These are phyloP conservation scores for Sclerurus mexicanus DNA, from an alignment of 2,113 vertebrate genomes.

Conservation along the genomic window DNA sequence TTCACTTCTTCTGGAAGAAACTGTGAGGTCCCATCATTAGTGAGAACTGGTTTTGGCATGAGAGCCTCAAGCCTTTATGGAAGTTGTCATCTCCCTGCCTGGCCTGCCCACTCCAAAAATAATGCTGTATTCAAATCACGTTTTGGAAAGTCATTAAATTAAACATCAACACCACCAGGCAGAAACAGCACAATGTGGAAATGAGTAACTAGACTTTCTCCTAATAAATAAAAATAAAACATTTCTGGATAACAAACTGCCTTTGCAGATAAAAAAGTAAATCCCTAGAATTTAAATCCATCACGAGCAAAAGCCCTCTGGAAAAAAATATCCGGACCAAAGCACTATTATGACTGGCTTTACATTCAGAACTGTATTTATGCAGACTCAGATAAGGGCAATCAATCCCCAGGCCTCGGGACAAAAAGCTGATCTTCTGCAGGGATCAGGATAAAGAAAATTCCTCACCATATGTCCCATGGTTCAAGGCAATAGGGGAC, in stretches of 20 bases:
- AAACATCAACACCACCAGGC: not conserved
- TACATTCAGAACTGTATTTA: conserved; percentile 34
- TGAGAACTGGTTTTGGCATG: not conserved
- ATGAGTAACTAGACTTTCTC: not conserved
- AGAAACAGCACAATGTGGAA: not conserved
- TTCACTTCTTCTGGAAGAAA: not conserved
- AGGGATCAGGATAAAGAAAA: not conserved
- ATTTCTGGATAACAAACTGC: not conserved
- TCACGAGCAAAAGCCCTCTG: not conserved
- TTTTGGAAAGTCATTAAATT: not conserved
- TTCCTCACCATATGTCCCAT: not conserved
- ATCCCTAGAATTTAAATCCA: conserved; percentile 44
- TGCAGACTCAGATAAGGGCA: conserved; percentile 48
- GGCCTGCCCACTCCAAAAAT: not conserved
- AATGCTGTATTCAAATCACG: not conserved
- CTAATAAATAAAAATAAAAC: conserved; percentile 13
- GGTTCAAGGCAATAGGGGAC: not conserved
- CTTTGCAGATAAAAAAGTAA: conserved; percentile 33
- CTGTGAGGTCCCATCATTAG: not conserved
- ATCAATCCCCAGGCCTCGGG: conserved; percentile 25
- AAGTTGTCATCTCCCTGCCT: not conserved
- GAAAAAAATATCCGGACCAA: not conserved
- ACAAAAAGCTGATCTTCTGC: conserved; percentile 25
- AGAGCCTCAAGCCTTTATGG: not conserved
- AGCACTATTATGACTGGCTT: conserved; percentile 1